Percentiles rank a stretch among this genome's conserved stretches.
phyloP scores from a whole-genome alignment of 2,797 vertebrate species.

The Tragopan temminckii region DNA sequence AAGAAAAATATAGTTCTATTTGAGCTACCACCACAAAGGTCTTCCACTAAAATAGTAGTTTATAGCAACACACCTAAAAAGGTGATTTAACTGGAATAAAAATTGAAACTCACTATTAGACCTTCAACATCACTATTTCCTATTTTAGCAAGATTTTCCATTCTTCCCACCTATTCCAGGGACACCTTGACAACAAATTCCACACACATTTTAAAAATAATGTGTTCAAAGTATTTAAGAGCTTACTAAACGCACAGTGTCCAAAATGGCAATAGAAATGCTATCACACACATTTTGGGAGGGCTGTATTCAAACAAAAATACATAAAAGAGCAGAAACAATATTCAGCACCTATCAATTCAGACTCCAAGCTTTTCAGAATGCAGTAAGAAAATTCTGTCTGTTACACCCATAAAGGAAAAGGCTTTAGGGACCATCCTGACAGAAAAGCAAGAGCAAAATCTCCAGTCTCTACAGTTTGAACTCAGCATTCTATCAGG shows the following conservation, averaged over 20 bases:
- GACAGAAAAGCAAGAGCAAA: background rate
- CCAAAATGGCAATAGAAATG: background rate
- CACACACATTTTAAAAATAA: background rate
- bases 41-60: background rate
- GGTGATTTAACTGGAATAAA: background rate
- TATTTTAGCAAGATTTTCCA: background rate
- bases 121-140: background rate
- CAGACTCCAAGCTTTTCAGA: background rate
- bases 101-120: background rate
- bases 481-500: background rate
- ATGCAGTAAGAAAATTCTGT: rapidly evolving
- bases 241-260: background rate
- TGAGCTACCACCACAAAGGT: background rate
- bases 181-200: background rate
- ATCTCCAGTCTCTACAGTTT: background rate
- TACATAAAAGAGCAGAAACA: background rate
- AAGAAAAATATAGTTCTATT: background rate
- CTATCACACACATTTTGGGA: background rate
- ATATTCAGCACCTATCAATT: background rate
- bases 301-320: background rate
- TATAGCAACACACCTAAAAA: background rate
- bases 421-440: background rate
- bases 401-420: background rate
- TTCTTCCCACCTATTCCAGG: background rate
- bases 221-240: background rate